Evolutionary conservation across 2,888 invertebrate genomes (phyloP).

Genomic region (Pristionchus arcanus): DNA sequence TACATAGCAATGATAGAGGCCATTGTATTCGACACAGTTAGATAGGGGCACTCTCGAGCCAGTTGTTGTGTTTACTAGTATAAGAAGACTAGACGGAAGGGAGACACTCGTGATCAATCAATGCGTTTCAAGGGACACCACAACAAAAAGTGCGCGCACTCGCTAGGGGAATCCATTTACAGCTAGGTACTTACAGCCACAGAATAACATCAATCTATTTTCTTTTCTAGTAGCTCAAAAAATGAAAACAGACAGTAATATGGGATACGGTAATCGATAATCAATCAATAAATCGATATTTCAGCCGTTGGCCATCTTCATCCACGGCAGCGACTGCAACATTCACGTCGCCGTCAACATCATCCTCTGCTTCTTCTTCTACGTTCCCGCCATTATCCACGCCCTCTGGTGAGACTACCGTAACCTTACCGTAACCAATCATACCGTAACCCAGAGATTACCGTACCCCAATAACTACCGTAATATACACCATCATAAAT

Average conservation of each 20-base stretch:
- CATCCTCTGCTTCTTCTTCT: constrained; percentile 75
- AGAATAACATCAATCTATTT: too few species aligned
- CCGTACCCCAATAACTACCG: neutral
- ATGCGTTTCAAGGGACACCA: neutral
- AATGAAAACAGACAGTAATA: too few species aligned
- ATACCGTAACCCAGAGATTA: neutral
- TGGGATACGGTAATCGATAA: neutral
- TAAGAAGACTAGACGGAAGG: neutral
- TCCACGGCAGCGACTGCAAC: constrained; percentile 75
- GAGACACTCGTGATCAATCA: neutral
- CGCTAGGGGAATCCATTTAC: too few species aligned
- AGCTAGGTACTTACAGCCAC: neutral
- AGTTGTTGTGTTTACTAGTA: constrained; percentile 21
- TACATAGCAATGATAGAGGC: neutral
- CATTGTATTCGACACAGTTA: constrained; percentile 11
- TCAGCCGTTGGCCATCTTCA: constrained; percentile 75
- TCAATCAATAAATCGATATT: constrained; percentile 12
- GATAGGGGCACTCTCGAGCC: neutral
- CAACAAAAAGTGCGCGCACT: too few species aligned
- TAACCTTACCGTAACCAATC: neutral
- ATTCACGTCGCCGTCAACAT: constrained; percentile 74
- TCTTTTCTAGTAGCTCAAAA: too few species aligned
- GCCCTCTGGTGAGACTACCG: constrained; percentile 68
- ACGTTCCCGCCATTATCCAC: constrained; percentile 72
- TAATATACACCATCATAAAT: neutral